phyloP scores from a whole-genome alignment of 2,888 invertebrate genomes.

The Habrosyne pyritoides region DNA sequence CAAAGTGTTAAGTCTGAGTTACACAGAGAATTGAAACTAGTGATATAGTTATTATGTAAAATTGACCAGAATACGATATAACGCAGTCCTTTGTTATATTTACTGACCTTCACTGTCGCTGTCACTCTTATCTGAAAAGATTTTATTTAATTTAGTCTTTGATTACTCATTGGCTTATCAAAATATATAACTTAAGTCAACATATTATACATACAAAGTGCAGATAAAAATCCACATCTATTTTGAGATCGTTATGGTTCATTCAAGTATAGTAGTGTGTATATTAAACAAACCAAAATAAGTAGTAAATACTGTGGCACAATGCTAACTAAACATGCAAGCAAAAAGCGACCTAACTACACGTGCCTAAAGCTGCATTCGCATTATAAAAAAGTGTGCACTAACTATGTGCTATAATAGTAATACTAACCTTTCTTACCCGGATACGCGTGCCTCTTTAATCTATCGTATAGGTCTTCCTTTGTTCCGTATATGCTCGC shows the following conservation, averaged over 20 bases:
- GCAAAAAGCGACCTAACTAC: constrained; percentile 21
- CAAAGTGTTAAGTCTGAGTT: constrained; percentile 17
- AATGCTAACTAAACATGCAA: constrained; percentile 1
- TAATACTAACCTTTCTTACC: constrained; percentile 93
- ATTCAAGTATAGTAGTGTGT: too few relatives aligned
- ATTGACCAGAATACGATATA: constrained; percentile 82
- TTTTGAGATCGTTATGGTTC: too few relatives aligned
- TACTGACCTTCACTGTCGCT: constrained; percentile 97
- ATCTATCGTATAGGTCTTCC: constrained; percentile 96
- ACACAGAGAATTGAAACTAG: constrained; percentile 71
- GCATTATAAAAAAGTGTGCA: constrained; percentile 52
- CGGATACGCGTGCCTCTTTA: constrained; percentile 97
- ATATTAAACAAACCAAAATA: not conserved
- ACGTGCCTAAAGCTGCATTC: constrained; percentile 42
- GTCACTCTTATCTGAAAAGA: constrained; percentile 94
- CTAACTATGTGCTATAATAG: constrained; percentile 69
- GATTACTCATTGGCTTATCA: constrained; percentile 19
- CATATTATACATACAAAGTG: not conserved
- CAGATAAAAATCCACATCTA: too few relatives aligned
- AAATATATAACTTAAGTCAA: not conserved
- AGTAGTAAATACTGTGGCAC: not conserved
- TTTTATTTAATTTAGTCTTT: constrained; percentile 29
- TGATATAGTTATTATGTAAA: constrained; percentile 73
- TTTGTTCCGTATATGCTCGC: constrained; percentile 97
- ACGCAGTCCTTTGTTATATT: constrained; percentile 65